Conservation (phyloP, 2,888 invertebrate species). For the Saturnia pavonia region DNA sequence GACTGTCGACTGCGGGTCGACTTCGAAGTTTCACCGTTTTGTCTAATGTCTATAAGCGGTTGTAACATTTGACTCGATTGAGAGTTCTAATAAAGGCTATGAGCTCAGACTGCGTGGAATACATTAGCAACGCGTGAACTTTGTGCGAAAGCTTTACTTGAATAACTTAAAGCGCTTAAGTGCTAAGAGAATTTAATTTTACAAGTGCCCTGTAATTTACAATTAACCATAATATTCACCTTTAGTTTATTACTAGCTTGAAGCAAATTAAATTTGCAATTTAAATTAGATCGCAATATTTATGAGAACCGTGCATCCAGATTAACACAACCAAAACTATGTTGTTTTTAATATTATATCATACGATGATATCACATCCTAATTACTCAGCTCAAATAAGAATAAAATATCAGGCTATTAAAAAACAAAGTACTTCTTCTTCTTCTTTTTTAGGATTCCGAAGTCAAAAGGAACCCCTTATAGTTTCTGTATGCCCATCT, state of each 20-base stretch:
- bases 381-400: too few relatives aligned
- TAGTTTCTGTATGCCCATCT: too few relatives aligned
- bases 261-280: neutral
- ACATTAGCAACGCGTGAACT: constrained; percentile 74
- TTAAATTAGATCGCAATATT: neutral
- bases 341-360: neutral
- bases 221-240: constrained; percentile 45
- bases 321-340: neutral
- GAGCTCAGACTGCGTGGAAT: constrained; percentile 79
- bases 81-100: constrained; percentile 76
- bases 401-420: neutral
- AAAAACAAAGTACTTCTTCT: neutral
- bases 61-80: constrained; percentile 62
- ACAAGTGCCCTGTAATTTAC: constrained; percentile 47
- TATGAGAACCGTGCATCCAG: too few relatives aligned
- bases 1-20: constrained; percentile 31
- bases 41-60: constrained; percentile 48
- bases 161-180: constrained; percentile 46
- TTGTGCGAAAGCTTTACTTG: constrained; percentile 63
- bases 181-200: constrained; percentile 47
- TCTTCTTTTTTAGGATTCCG: too few relatives aligned
- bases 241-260: neutral
- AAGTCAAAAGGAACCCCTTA: too few relatives aligned
- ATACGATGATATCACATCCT: neutral
- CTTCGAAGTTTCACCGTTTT: constrained; percentile 52